Base-by-base conservation (phyloP, 2,888 invertebrate species). In the Graphium colonna region DNA sequence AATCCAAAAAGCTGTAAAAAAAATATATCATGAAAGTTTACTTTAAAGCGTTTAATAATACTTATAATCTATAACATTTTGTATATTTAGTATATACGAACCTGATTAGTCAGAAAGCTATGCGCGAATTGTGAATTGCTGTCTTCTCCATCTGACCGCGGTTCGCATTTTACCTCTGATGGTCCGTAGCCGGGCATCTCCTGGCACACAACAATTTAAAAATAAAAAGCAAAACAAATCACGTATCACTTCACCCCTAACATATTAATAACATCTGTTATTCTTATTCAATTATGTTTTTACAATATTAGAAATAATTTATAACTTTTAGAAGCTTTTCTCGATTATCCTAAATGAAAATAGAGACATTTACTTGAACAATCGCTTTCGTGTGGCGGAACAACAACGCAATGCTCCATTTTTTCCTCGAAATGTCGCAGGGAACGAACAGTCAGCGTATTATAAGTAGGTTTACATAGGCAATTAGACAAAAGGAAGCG, bases 401-500 rank as follows among this genome's bases (percentile, higher is more conserved):
- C 65, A 62, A 64, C 62, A 61, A 58, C 51, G 60, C 54, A 68
- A 61, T 60, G 60, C 58, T 62, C 65, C 70, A 71, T 75, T 68
- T 71, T 69, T 74, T 63, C 69, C 68, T 65, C 62, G 61, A 65
- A 75, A 67, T 68, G 71, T 74, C 73, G 70, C 74, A 64, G 57
- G 65, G 69, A 79, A 76, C 75, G 74, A 77, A 75, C 75, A 71
- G 70, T 73, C 68, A 63, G 65, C 66, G 72, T 72, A 64, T 66
- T 75, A 74, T 77, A 77, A 71, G 77, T 82, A 82, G 68, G 72
- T 79, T 77, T 80, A 79, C 77, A 77, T 79, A 82, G 79, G 80
- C 82, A 86, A 87, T 86, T 86, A 86, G 82, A 84, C 77, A 80
- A 82, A 82, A 80, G 83, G 82, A 85, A 80, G 79, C 79, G 75